These are phyloP conservation scores for Ciconia nigra DNA, from an alignment of 2,797 vertebrate genomes.

Conservation along the genomic window DNA sequence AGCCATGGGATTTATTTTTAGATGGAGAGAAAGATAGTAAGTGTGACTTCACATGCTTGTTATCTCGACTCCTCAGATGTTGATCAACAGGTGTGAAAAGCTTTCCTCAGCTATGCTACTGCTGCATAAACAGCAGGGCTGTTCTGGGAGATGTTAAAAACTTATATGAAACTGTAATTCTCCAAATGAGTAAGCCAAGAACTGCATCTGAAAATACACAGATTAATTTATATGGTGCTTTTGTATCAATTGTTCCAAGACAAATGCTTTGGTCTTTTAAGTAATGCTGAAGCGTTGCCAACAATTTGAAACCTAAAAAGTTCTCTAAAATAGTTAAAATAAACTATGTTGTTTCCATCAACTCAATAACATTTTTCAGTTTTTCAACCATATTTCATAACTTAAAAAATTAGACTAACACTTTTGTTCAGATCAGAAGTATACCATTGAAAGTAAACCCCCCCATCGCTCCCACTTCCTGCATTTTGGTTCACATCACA, in stretches of 20 bases:
- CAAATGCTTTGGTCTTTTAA: not conserved
- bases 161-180: not conserved
- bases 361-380: not conserved
- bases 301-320: not conserved
- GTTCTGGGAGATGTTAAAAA: not conserved
- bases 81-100: not conserved
- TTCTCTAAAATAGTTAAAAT: not conserved
- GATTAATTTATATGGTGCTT: not conserved
- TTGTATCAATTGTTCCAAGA: not conserved
- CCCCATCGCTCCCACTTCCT: not conserved
- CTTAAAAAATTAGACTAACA: not conserved
- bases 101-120: not conserved
- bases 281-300: not conserved
- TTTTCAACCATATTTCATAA: not conserved
- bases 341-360: not conserved
- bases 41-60: conserved; percentile 10
- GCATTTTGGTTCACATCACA: not conserved
- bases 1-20: not conserved
- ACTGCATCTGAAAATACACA: not conserved
- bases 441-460: not conserved
- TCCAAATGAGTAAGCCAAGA: not conserved
- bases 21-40: not conserved
- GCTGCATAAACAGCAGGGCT: not conserved
- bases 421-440: not conserved
- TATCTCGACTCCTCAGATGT: not conserved